Percentiles rank a stretch among this genome's conserved stretches.
Evolutionary conservation across 35 echinoderm and acorn worm genomes (phyloP).

Genomic region (Apostichopus parvimensis): DNA sequence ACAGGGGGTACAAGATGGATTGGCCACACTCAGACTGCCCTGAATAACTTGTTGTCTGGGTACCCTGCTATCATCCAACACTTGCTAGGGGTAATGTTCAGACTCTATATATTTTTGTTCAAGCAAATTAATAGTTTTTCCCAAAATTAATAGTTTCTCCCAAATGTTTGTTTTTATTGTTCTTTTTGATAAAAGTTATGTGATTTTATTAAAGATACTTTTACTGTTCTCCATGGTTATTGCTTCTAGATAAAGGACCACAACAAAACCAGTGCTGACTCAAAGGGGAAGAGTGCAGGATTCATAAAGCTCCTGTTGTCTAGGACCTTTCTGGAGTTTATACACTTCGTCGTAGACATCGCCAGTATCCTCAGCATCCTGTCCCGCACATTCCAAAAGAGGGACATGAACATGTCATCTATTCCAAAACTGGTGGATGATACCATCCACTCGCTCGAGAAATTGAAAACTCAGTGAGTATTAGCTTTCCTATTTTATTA

Average conservation of each 20-base stretch:
- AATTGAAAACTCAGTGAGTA: background rate
- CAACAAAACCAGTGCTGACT: background rate
- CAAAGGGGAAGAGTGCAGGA: background rate
- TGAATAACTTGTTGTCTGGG: too few species aligned
- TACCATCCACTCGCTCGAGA: background rate
- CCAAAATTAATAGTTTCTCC: background rate
- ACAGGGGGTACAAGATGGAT: conserved; percentile 5
- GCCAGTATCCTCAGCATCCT: background rate
- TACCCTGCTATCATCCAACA: conserved; percentile 46
- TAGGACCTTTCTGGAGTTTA: background rate
- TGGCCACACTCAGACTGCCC: too few species aligned
- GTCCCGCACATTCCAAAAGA: conserved; percentile 7
- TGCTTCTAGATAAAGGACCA: background rate
- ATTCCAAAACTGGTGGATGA: conserved; percentile 4
- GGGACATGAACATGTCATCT: background rate
- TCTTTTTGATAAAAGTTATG: background rate
- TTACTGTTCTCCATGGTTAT: background rate
- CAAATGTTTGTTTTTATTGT: background rate
- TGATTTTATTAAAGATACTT: background rate
- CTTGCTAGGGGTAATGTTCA: background rate
- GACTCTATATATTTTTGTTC: background rate
- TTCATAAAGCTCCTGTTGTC: conserved; percentile 22
- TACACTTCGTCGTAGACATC: background rate
- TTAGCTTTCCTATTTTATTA: too few species aligned
- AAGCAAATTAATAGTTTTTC: background rate